Evolutionary conservation across 2,888 invertebrate species (phyloP), one percentile per base, ranked within the genome.

Genomic region (Hyposoter didymator): DNA sequence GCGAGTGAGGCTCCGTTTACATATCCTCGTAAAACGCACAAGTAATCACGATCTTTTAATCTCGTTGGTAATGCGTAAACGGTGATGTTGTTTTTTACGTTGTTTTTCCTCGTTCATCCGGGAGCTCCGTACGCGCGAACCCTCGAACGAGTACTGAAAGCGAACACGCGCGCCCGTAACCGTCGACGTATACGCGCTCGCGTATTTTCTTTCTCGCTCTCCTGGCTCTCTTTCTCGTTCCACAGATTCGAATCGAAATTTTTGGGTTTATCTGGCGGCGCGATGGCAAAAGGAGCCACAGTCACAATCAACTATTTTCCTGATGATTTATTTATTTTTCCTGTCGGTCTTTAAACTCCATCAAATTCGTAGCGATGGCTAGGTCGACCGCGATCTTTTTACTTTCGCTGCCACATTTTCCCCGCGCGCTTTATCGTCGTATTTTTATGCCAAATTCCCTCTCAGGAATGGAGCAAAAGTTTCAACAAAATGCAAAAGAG

Each of bases 101-200:
- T 74, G 72, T 64, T 67, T 67, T 59, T 73, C 78, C 78, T 74
- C 80, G 67, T 74, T 62, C 72, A 72, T 76, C 72, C 72, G 75
- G 76, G 76, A 78, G 76, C 72, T 85, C 85, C 85, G 85, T 80
- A 72, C 85, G 79, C 85, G 85, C 79, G 79, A 79, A 80, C 76
- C 80, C 79, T 83, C 79, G 67, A 76, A 78, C 85, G 79, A 83
- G 76, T 82, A 83, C 79, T 85, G 82, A 83, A 80, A 67, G 70
- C 73, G 43, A 75, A 62, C 55, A 67, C 84, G 70, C 85, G 82
- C 85, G 76, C 76, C 55, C 80, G 59, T 78, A 66, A 81, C 81
- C 73, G 73, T 55, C 80, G 66, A 49, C 76, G 75, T 43, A 52
- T 59, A 28, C 59, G 59, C 66, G 62, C 17, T 35, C 35, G 19